These are phyloP conservation scores for Cygnus olor DNA, from an alignment of 2,797 vertebrate genomes.

Conservation along the genomic window DNA sequence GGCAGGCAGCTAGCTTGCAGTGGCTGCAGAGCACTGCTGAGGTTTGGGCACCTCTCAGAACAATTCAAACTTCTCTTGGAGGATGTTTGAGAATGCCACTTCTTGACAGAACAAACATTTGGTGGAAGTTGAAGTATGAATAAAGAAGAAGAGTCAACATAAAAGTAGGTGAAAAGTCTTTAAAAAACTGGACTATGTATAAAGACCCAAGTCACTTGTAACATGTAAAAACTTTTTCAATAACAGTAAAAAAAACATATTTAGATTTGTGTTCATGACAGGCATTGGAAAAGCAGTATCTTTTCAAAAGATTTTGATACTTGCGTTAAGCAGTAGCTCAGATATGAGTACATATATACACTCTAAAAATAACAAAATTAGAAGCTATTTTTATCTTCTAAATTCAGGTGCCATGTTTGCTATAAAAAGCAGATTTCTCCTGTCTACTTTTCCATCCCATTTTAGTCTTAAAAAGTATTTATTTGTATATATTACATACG, in stretches of 20 bases:
- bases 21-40: background rate
- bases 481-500: background rate
- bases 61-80: background rate
- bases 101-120: background rate
- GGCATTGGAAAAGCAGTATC: background rate
- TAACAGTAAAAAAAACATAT: background rate
- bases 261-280: background rate
- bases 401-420: background rate
- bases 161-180: background rate
- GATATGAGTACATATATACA: background rate
- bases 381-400: background rate
- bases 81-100: background rate
- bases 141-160: background rate
- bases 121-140: background rate
- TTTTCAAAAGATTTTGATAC: background rate
- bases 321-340: background rate
- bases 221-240: background rate
- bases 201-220: background rate
- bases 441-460: background rate
- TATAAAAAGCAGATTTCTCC: background rate
- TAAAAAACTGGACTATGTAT: background rate
- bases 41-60: background rate
- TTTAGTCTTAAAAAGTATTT: background rate
- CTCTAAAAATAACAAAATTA: background rate
- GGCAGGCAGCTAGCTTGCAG: background rate